Percentiles rank a stretch among this genome's conserved stretches.
phyloP scores from a whole-genome alignment of 2,888 invertebrate genomes.

The Microplitis deprimator region DNA sequence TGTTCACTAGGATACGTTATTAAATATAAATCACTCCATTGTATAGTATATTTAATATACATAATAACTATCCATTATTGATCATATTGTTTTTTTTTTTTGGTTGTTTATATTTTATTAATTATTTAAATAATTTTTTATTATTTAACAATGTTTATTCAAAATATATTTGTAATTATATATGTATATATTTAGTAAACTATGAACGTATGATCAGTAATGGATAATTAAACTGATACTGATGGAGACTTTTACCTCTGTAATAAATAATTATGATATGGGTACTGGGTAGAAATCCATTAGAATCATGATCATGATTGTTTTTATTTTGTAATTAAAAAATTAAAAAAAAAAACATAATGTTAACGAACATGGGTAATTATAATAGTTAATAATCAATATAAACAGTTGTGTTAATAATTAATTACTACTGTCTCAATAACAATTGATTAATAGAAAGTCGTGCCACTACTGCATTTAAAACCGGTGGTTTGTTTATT shows the following conservation, averaged over 20 bases:
- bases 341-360: neutral
- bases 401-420: no score
- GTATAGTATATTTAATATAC: slow-evolving; percentile 3
- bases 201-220: neutral
- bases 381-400: no score
- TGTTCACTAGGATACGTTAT: slow-evolving; percentile 55
- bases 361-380: neutral
- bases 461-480: neutral
- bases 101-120: slow-evolving; percentile 6
- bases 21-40: slow-evolving; percentile 30
- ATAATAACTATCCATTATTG: neutral
- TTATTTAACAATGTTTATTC: neutral
- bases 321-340: neutral
- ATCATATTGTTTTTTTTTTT: slow-evolving; percentile 22
- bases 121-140: slow-evolving; percentile 4
- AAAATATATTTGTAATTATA: neutral
- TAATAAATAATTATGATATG: neutral
- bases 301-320: neutral
- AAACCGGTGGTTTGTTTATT: neutral
- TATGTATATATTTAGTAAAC: neutral
- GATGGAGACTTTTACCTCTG: neutral
- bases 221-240: neutral
- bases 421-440: neutral
- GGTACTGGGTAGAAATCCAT: neutral
- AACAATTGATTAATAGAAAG: neutral